phyloP scores from a whole-genome alignment of 2,888 invertebrate species.

The Chironomus riparius region DNA sequence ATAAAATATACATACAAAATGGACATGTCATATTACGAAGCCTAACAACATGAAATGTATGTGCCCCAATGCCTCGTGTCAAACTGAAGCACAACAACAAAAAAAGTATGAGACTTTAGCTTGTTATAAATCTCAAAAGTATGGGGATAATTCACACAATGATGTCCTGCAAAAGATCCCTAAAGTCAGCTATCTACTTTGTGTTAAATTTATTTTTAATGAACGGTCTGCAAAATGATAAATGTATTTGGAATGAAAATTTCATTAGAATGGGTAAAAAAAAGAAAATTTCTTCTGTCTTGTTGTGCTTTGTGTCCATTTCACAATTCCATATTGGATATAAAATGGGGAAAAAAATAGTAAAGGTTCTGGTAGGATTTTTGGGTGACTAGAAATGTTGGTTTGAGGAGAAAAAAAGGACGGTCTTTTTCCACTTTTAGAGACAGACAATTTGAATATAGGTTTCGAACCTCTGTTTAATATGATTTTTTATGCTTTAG shows the following conservation, averaged over 20 bases:
- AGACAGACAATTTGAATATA: no score
- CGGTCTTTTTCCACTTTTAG: no score
- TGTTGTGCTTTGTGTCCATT: slow-evolving; percentile 3
- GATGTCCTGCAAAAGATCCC: neutral
- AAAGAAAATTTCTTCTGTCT: neutral
- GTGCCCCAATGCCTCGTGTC: neutral
- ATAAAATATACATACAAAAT: slow-evolving; percentile 25
- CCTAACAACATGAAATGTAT: neutral
- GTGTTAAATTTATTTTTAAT: slow-evolving; percentile 24
- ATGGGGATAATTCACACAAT: neutral
- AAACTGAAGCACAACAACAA: neutral
- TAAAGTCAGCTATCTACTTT: neutral
- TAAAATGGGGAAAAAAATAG: neutral
- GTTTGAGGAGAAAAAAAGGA: no score
- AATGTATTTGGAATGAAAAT: slow-evolving; percentile 26
- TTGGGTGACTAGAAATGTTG: no score
- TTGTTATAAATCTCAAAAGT: neutral
- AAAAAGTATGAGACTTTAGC: neutral
- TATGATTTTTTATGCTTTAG: no score
- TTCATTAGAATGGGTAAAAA: slow-evolving; percentile 18
- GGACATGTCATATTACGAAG: slow-evolving; percentile 25
- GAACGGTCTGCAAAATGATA: slow-evolving; percentile 26
- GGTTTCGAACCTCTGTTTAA: no score
- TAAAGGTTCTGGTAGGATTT: neutral
- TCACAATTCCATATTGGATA: neutral